These are phyloP conservation scores for Daktulosphaira vitifoliae DNA, from an alignment of 1,140 invertebrate species.

Conservation along the genomic window DNA sequence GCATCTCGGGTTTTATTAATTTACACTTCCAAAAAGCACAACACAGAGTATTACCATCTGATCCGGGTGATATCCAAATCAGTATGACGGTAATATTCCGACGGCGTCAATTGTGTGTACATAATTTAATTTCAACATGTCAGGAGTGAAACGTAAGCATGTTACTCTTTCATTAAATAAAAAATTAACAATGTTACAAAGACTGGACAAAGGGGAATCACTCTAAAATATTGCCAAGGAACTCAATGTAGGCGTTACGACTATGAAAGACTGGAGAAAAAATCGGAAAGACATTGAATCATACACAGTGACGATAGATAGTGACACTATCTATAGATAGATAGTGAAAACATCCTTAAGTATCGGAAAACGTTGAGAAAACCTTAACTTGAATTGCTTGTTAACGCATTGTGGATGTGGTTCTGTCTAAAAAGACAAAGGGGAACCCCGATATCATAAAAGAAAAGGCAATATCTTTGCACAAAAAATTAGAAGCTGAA, in stretches of 20 bases:
- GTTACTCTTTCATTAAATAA: slow-evolving; percentile 9
- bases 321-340: no score
- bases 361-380: no score
- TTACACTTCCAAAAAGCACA: no score
- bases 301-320: background rate
- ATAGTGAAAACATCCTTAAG: no score
- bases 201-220: slow-evolving; percentile 5
- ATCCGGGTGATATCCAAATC: no score
- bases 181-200: slow-evolving; percentile 1
- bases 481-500: slow-evolving; percentile 27
- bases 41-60: no score
- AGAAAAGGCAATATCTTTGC: slow-evolving; percentile 6
- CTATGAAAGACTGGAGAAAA: slow-evolving; percentile 3
- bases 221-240: background rate
- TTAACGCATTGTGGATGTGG: slow-evolving; percentile 5
- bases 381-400: no score
- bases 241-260: no score
- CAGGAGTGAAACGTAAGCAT: background rate
- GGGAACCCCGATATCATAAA: slow-evolving; percentile 2
- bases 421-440: background rate
- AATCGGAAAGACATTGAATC: slow-evolving; percentile 5
- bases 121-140: no score
- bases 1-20: no score
- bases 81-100: no score
- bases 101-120: background rate